Conservation (phyloP, 2,888 invertebrate genomes). For the Octonoba sinensis region DNA sequence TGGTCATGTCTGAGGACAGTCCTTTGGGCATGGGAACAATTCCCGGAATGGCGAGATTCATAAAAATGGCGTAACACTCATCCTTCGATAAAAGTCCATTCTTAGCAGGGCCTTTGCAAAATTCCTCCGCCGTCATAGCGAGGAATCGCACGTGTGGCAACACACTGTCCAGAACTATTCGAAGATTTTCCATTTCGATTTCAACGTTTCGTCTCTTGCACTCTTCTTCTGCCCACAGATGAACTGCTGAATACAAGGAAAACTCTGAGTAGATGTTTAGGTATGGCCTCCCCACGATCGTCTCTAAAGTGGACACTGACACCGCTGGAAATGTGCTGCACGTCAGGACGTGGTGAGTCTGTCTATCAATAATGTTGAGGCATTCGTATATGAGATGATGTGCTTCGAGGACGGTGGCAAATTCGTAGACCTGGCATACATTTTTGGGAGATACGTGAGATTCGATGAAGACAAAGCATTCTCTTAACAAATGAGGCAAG, state of each 20-base stretch:
- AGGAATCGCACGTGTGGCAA: constrained; percentile 65
- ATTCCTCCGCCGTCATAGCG: constrained; percentile 67
- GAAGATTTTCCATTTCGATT: constrained; percentile 59
- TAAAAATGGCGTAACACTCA: constrained; percentile 67
- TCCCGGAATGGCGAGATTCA: constrained; percentile 67
- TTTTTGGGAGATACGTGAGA: constrained; percentile 67
- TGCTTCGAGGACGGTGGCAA: constrained; percentile 66
- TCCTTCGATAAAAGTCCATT: constrained; percentile 66
- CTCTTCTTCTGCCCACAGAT: constrained; percentile 67
- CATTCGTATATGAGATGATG: constrained; percentile 67
- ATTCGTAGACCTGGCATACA: constrained; percentile 67
- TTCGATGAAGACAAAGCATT: constrained; percentile 67
- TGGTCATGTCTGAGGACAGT: constrained; percentile 55
- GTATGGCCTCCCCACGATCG: constrained; percentile 66
- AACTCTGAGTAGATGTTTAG: constrained; percentile 67
- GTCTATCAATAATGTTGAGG: constrained; percentile 67
- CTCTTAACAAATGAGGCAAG: constrained; percentile 66
- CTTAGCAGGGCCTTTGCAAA: constrained; percentile 64
- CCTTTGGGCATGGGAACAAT: constrained; percentile 66
- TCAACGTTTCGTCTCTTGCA: constrained; percentile 65
- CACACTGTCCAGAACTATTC: constrained; percentile 62
- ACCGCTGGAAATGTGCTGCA: constrained; percentile 54
- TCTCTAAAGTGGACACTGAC: constrained; percentile 66
- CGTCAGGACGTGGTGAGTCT: constrained; percentile 67
- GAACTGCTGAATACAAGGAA: constrained; percentile 66